Conservation (phyloP, 2,888 invertebrate species). For the Ochropleura plecta region DNA sequence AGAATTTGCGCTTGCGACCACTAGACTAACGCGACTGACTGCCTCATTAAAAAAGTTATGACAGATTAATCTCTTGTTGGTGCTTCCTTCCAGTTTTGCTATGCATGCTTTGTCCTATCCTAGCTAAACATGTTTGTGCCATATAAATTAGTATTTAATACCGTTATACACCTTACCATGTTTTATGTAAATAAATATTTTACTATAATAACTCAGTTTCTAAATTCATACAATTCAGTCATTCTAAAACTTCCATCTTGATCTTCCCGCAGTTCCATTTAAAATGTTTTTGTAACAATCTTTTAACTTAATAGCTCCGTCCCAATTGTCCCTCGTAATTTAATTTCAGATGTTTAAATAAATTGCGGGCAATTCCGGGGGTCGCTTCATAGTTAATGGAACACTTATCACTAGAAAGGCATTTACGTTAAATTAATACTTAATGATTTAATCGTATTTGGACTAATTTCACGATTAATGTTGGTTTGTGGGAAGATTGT, state of each 20-base stretch:
- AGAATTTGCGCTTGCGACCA: too few species aligned
- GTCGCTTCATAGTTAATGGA: slow-evolving; percentile 64
- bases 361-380: slow-evolving; percentile 65
- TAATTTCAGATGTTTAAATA: slow-evolving; percentile 69
- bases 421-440: slow-evolving; percentile 45
- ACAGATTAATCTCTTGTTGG: too few species aligned
- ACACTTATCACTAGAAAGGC: slow-evolving; percentile 49
- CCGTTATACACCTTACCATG: too few species aligned
- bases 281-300: slow-evolving; percentile 64
- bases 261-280: slow-evolving; percentile 43
- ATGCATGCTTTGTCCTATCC: too few species aligned
- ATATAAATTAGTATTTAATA: too few species aligned
- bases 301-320: slow-evolving; percentile 66
- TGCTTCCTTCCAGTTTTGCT: too few species aligned
- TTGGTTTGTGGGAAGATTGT: slow-evolving; percentile 21
- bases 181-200: too few species aligned
- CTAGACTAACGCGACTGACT: too few species aligned
- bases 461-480: slow-evolving; percentile 32
- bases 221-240: slow-evolving; percentile 17
- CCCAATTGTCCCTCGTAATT: slow-evolving; percentile 69
- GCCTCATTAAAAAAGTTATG: too few species aligned
- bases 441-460: slow-evolving; percentile 49
- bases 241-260: slow-evolving; percentile 38
- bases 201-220: too few species aligned
- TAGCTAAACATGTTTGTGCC: too few species aligned